These are phyloP conservation scores for Sepiola atlantica DNA, from an alignment of 2,888 invertebrate species.

Conservation along the genomic window DNA sequence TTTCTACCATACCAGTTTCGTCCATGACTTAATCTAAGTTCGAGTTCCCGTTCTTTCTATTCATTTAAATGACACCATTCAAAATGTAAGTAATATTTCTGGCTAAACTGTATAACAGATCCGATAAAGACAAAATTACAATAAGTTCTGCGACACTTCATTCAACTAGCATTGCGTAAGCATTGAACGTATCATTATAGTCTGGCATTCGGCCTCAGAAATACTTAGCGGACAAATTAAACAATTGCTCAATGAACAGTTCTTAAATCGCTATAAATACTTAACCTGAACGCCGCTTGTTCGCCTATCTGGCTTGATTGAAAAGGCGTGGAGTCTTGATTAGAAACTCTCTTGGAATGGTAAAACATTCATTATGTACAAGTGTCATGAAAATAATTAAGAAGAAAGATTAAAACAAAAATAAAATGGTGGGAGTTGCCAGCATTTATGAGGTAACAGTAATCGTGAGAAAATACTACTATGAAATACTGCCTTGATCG, in stretches of 20 bases:
- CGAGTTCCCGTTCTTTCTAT: no score
- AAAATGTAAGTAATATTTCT: background rate
- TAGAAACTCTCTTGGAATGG: background rate
- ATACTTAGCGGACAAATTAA: background rate
- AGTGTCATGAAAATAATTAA: background rate
- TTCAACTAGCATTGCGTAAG: background rate
- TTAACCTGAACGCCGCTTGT: background rate
- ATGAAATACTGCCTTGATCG: no score
- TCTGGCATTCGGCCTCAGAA: background rate
- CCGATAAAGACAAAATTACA: background rate
- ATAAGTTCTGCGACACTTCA: background rate
- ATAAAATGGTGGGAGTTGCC: no score
- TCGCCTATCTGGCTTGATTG: background rate
- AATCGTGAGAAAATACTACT: no score
- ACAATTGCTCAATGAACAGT: background rate
- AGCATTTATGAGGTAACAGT: no score
- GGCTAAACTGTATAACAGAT: background rate
- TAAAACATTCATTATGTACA: background rate
- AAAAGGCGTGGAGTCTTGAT: background rate
- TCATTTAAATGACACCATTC: no score
- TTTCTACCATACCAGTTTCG: no score
- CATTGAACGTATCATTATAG: background rate
- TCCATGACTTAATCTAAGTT: no score
- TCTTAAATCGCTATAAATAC: constrained; percentile 1
- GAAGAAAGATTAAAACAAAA: no score